A percentile compares a stretch with the other conserved stretches of the same genome.
Evolutionary conservation across 2,888 invertebrate genomes (phyloP).

Genomic region (Cyrtodaria siliqua): DNA sequence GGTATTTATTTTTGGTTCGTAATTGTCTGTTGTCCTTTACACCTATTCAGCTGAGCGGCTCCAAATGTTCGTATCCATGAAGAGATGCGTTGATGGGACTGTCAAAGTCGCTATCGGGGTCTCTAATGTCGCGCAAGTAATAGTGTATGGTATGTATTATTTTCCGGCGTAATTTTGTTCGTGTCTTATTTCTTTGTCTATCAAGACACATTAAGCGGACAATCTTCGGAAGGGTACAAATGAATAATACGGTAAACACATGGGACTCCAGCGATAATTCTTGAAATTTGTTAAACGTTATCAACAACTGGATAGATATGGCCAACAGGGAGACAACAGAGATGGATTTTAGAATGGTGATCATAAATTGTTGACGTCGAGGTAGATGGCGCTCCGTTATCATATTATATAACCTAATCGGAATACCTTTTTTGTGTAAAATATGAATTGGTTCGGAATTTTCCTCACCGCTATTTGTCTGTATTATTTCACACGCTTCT

Average conservation of each 20-base stretch:
- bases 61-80: too few relatives aligned
- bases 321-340: slow-evolving; percentile 24
- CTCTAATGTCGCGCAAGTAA: neutral
- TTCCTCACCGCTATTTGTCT: neutral
- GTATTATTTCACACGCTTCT: slow-evolving; percentile 18
- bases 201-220: slow-evolving; percentile 18
- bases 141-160: slow-evolving; percentile 4
- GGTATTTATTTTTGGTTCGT: too few relatives aligned
- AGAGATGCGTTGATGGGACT: too few relatives aligned
- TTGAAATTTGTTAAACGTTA: slow-evolving; percentile 43
- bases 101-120: neutral
- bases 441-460: neutral
- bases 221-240: slow-evolving; percentile 50
- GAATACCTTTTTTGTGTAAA: slow-evolving; percentile 25
- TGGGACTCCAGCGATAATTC: slow-evolving; percentile 49
- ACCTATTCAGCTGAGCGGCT: too few relatives aligned
- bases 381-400: slow-evolving; percentile 36
- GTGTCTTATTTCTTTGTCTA: neutral
- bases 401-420: slow-evolving; percentile 16
- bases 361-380: slow-evolving; percentile 28
- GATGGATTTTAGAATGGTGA: slow-evolving; percentile 35
- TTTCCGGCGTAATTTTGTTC: slow-evolving; percentile 8
- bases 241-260: slow-evolving; percentile 49
- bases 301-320: slow-evolving; percentile 42
- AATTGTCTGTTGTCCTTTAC: too few relatives aligned